These are phyloP conservation scores for Rhinoraja longicauda DNA, from an alignment of 2,797 vertebrate species.

Conservation along the genomic window DNA sequence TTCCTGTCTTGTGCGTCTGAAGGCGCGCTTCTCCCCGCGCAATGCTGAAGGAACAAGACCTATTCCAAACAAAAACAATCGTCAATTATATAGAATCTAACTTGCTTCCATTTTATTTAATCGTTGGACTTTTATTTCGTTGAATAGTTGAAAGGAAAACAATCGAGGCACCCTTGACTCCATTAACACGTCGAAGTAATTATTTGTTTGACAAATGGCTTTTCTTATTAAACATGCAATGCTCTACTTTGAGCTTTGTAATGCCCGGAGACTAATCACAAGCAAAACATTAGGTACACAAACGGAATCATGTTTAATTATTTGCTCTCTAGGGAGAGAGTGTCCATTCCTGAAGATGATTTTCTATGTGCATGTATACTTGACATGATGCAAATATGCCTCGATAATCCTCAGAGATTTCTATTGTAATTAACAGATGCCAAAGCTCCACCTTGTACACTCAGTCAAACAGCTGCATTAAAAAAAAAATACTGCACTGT, in stretches of 20 bases:
- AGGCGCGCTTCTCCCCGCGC: neutral
- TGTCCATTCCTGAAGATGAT: conserved; percentile 30
- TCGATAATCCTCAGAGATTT: conserved; percentile 30
- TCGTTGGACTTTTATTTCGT: conserved; percentile 3
- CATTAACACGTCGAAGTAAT: conserved; percentile 29
- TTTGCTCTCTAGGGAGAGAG: conserved; percentile 25
- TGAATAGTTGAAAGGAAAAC: neutral
- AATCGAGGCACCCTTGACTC: neutral
- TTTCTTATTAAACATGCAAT: conserved; percentile 31
- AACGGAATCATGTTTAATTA: conserved; percentile 37
- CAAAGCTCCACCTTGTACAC: conserved; percentile 20
- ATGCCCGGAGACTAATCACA: conserved; percentile 22
- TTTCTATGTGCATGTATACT: conserved; percentile 17
- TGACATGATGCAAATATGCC: conserved; percentile 31
- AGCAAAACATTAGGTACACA: conserved; percentile 20
- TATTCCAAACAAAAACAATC: neutral
- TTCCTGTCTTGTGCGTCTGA: neutral
- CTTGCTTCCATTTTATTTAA: conserved; percentile 4
- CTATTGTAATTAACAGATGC: conserved; percentile 35
- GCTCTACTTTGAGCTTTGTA: conserved; percentile 22
- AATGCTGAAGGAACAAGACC: neutral
- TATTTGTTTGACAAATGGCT: conserved; percentile 32
- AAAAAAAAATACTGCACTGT: neutral
- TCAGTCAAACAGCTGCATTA: conserved; percentile 24
- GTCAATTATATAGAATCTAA: neutral